These are phyloP conservation scores for Apteryx mantelli DNA, from an alignment of 2,113 vertebrate genomes.

Conservation along the genomic window DNA sequence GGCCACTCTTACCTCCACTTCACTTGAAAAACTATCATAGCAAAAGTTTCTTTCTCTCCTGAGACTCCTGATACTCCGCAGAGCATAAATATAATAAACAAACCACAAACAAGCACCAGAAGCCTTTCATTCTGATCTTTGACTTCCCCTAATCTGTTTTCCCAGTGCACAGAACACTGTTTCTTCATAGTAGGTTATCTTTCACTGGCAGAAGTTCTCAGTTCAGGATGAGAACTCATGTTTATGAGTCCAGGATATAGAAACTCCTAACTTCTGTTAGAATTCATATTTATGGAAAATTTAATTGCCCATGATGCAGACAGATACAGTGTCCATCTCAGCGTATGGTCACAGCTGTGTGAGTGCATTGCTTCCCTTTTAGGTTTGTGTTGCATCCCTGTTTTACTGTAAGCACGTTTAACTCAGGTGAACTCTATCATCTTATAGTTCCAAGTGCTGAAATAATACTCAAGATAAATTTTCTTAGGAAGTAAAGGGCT, in stretches of 20 bases:
- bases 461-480: not conserved
- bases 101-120: not conserved
- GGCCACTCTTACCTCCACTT: not conserved
- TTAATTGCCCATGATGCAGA: fast-evolving
- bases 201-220: not conserved
- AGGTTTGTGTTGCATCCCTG: not conserved
- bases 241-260: not conserved
- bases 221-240: not conserved
- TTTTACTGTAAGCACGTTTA: not conserved
- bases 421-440: not conserved
- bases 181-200: not conserved
- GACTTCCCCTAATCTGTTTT: not conserved
- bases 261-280: not conserved
- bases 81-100: not conserved
- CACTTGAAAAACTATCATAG: not conserved
- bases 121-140: not conserved
- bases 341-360: fast-evolving
- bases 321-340: not conserved
- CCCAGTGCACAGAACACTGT: fast-evolving
- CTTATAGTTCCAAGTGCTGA: not conserved
- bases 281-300: not conserved
- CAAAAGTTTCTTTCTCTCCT: not conserved
- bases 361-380: not conserved
- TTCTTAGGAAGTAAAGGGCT: not conserved
- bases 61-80: not conserved